Evolutionary conservation across 1,140 invertebrate species (phyloP).

Genomic region (Luehdorfia chinensis): DNA sequence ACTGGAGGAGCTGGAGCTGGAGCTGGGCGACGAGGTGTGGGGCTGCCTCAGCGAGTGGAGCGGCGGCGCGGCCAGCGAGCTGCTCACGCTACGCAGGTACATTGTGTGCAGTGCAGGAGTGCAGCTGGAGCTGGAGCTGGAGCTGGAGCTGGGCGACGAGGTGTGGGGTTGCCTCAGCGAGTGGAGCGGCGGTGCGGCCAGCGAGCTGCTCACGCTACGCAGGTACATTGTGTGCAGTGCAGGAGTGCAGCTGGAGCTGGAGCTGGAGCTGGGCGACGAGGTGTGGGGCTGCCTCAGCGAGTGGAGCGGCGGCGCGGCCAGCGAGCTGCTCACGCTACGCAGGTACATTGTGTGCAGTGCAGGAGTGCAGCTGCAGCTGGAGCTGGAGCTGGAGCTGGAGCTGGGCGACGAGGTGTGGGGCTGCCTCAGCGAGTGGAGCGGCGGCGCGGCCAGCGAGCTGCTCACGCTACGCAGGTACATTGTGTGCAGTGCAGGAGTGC

Average conservation of each 20-base stretch:
- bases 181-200: constrained; percentile 64
- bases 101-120: no score
- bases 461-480: not conserved
- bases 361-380: not conserved
- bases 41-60: constrained; percentile 67
- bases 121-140: no score
- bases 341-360: not conserved
- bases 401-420: constrained; percentile 70
- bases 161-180: constrained; percentile 61
- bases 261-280: constrained; percentile 57
- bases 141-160: no score
- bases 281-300: constrained; percentile 70
- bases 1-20: constrained; percentile 35
- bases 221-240: constrained; percentile 32
- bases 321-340: constrained; percentile 31
- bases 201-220: constrained; percentile 31
- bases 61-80: constrained; percentile 59
- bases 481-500: not conserved
- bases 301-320: constrained; percentile 64
- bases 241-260: not conserved
- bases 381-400: no score
- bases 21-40: constrained; percentile 67
- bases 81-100: constrained; percentile 12
- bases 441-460: constrained; percentile 59
- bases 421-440: constrained; percentile 64